Evolutionary conservation across 2,888 invertebrate genomes (phyloP), one percentile per base, ranked within the genome.

Genomic region (Lottia scabra): DNA sequence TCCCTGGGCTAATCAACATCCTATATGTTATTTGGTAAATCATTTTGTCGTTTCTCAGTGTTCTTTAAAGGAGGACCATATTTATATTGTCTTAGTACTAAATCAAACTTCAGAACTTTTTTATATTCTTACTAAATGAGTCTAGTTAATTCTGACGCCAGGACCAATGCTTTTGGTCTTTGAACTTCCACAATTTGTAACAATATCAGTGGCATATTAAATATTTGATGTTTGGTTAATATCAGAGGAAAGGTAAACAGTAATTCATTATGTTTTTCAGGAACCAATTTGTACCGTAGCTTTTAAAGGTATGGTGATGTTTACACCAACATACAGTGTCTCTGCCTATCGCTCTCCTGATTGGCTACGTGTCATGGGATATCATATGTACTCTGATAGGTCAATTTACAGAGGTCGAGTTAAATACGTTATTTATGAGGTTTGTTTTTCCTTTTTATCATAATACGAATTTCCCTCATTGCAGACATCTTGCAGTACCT

Each of bases 261-360:
- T n/a, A n/a, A n/a, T n/a, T n/a, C n/a, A n/a, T n/a, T n/a, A n/a
- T n/a, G n/a, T n/a, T n/a, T n/a, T n/a, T 16, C 70, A 78, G 78
- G 43, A 65, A 16, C 78, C 78, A 23, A 70, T 78, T 23, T 81
- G 81, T 65, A 73, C 78, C 16, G 75, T 78, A 46, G 78, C 70
- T n/a, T 74, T 72, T 27, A 72, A 45, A 30, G 81, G 80, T 12
- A 56, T 45, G 19, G 64, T 67, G 27, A 74, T 71, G 23, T 76
- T 77, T 72, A 72, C 63, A 16, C 64, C 68, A 27, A 78, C 76
- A 12, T 80, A 80, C 71, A 48, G 73, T 70, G 62, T 78, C 19
- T 30, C 64, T 19, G 78, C 73, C 44, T 71, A 75, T 26, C 67
- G 64, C 43, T 67, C 77, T n/a, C 65, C 48, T n/a, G 67, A 75